Evolutionary conservation across 1,140 invertebrate species (phyloP), one percentile per base, ranked within the genome.

Genomic region (Drosophila guanche): DNA sequence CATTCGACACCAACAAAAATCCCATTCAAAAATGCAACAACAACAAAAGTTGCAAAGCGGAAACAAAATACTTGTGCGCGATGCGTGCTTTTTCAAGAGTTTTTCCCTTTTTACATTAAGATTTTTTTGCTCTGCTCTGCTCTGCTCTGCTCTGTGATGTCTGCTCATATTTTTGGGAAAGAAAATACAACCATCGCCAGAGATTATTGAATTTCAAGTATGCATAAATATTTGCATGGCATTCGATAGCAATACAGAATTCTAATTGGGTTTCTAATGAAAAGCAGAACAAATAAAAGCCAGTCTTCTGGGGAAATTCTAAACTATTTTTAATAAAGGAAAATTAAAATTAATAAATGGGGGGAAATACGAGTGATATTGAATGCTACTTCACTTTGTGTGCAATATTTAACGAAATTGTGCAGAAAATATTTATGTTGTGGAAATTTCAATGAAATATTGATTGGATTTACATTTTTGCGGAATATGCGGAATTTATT

Each of bases 21-120:
- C 29, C 29, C 29, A 12, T 25, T 14, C 8, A 51, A 51, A 51
- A 40, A 12, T 23, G 41, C 3, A 4, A 22, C 23, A 37, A 20
- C 16, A 27, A 45, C n/a, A 62, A 20, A 16, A 52, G 27, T 29
- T 52, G 12, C 37, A 25, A 43, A 43, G 48, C 12, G 54, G 3
- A 53, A 43, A 58, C 42, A 47, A 59, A 62, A 62, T 60, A 55
- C 45, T 40, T 50, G 72, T 46, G 54, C 81, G 81, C 86, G 81
- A 63, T 46, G 54, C 80, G 81, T 85, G 81, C 77, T 53, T 47
- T 25, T 80, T 57, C 27, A 46, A 40, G 43, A 47, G 14, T 66
- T 73, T 67, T 66, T 45, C 6, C 7, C 41, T n/a, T 56, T 52
- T 45, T 54, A 47, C 14, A 61, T 40, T 22, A 33, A 2, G 5